Percentiles rank a stretch among this genome's conserved stretches.
Conservation (phyloP, 2,797 vertebrate genomes). For the Catostomus latipinnis region DNA sequence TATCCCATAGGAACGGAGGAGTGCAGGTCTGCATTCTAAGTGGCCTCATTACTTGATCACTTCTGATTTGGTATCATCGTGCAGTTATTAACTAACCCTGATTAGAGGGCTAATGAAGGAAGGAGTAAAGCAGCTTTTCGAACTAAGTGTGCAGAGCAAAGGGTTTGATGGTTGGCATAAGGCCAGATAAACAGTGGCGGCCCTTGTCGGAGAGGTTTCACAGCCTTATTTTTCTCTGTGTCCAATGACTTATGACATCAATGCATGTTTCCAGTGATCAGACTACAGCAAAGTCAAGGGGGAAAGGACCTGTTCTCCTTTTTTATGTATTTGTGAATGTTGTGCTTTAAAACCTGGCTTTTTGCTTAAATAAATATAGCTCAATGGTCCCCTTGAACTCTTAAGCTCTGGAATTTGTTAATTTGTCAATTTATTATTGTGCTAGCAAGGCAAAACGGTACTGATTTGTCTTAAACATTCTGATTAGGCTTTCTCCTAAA, state of each 20-base stretch:
- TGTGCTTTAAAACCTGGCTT: not conserved
- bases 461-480: too few relatives aligned
- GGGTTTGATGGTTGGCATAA: conserved; percentile 45
- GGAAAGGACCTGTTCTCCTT: not conserved
- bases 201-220: conserved; percentile 46
- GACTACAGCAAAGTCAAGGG: conserved; percentile 39
- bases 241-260: conserved; percentile 44
- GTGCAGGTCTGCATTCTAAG: conserved; percentile 24
- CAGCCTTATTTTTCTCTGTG: conserved; percentile 29
- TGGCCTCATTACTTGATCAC: conserved; percentile 48
- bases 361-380: not conserved
- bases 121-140: conserved; percentile 56
- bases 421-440: too few relatives aligned
- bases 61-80: conserved; percentile 45
- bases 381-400: not conserved
- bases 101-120: conserved; percentile 60
- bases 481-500: too few relatives aligned
- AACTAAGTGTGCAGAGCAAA: conserved; percentile 50
- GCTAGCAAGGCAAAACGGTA: too few relatives aligned
- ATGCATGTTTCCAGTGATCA: conserved; percentile 46
- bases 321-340: conserved; percentile 3
- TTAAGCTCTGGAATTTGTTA: not conserved
- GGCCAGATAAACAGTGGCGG: conserved; percentile 50
- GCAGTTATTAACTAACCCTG: conserved; percentile 50
- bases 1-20: conserved; percentile 25